Evolutionary conservation across 37 sponge, comb jelly and placozoan species (phyloP).

Genomic region (Haliclona indistincta): DNA sequence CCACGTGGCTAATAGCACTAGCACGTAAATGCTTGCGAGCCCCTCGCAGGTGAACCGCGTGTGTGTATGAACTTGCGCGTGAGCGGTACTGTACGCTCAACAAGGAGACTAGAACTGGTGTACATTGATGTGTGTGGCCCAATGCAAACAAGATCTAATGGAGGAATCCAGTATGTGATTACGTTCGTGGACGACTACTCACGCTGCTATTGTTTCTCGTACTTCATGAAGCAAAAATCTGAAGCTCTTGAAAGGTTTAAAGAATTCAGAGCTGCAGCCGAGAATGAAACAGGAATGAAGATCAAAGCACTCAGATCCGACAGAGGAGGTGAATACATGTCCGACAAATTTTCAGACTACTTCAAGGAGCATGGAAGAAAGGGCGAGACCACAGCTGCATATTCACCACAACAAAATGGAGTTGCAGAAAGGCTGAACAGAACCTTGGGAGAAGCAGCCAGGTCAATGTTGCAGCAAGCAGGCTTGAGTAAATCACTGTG

Average conservation of each 20-base stretch:
- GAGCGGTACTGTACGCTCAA: too few species aligned
- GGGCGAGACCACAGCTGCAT: not conserved
- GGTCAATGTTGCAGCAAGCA: not conserved
- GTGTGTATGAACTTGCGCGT: too few species aligned
- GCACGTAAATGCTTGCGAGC: too few species aligned
- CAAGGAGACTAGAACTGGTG: not conserved
- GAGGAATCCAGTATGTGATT: not conserved
- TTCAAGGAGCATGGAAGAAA: not conserved
- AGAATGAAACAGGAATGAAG: not conserved
- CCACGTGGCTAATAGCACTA: not conserved
- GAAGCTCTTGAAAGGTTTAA: not conserved
- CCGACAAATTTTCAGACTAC: too few species aligned
- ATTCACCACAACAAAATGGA: too few species aligned
- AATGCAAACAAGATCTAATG: not conserved
- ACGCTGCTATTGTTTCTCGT: not conserved
- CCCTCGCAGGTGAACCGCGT: too few species aligned
- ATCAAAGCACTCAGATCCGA: not conserved
- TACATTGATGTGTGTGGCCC: not conserved
- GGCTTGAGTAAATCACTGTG: not conserved
- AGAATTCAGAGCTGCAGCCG: not conserved
- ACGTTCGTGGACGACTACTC: not conserved
- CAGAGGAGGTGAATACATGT: not conserved
- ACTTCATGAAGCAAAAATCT: too few species aligned
- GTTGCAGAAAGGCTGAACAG: too few species aligned
- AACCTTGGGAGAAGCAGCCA: not conserved